Conservation (phyloP, 2,113 vertebrate genomes). For the Aegotheles bennettii region DNA sequence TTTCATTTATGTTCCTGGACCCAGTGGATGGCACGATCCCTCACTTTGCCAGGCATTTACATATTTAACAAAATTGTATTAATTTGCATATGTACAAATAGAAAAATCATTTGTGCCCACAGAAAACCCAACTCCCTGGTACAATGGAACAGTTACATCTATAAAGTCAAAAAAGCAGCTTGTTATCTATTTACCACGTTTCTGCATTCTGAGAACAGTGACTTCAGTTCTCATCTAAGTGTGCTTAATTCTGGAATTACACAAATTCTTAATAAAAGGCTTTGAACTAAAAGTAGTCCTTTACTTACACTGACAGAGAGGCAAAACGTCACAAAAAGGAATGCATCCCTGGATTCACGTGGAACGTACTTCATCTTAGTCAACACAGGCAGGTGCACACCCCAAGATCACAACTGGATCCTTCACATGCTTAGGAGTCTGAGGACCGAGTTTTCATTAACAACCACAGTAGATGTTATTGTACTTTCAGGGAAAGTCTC, state of each 20-base stretch:
- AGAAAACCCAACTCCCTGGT: neutral
- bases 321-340: neutral
- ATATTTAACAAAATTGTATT: neutral
- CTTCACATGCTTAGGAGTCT: neutral
- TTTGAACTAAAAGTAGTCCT: neutral
- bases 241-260: neutral
- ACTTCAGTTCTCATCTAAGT: neutral
- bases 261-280: neutral
- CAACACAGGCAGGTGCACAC: neutral
- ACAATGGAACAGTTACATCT: neutral
- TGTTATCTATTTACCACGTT: neutral
- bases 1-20: neutral
- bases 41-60: neutral
- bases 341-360: neutral
- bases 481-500: neutral
- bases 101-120: neutral
- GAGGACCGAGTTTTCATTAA: neutral
- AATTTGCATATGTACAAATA: neutral
- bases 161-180: neutral
- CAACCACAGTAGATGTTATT: neutral
- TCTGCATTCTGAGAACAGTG: neutral
- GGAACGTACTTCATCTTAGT: neutral
- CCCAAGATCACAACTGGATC: neutral
- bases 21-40: neutral
- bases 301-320: neutral